Evolutionary conservation across 2,888 invertebrate genomes (phyloP), one percentile per base, ranked within the genome.

Genomic region (Alsophila aescularia): DNA sequence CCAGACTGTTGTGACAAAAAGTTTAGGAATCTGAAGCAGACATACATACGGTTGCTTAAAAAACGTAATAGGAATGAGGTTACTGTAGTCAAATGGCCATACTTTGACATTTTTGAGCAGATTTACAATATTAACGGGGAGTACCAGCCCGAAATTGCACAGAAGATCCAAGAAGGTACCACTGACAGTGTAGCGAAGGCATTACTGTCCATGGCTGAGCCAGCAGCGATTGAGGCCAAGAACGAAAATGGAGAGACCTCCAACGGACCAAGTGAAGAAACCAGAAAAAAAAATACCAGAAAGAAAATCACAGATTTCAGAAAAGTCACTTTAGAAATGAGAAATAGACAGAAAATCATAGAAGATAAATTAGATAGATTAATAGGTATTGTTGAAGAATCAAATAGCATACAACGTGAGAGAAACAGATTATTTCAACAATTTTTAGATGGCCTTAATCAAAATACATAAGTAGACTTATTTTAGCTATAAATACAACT

Each of bases 1-100:
- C 86, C 90, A 1, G 87, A 89, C 8, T 77, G 81, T 44, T 91
- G 90, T 64, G 90, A 90, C 58, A 90, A 89, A 60, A 91, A 91
- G 62, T 90, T 90, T 64, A 75, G 91, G 51, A 91, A 91, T 66
- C 69, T 91, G 36, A 91, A 91, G 67, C 83, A 85, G 63, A 91
- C 90, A 3, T 91, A 90, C 58, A 73, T 90, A 12, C 73, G 91
- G 57, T 62, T 90, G 54, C 65, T 91, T 0, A 87, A 85, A 59
- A 91, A 87, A 66, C 86, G 83, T 48, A 85, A 76, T 39, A 73
- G 72, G 40, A 79, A 77, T 60, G 84, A 83, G 32, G 57, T 73
- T 1, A 70, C 77, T 2, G 73, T 76, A n/a, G 81, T 88, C 0
- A 87, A 83, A 70, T 91, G 91, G 91, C 87, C 88, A 31, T 91